Conservation (phyloP, 64 coral and sea anemone species). For the Montipora sp. region DNA sequence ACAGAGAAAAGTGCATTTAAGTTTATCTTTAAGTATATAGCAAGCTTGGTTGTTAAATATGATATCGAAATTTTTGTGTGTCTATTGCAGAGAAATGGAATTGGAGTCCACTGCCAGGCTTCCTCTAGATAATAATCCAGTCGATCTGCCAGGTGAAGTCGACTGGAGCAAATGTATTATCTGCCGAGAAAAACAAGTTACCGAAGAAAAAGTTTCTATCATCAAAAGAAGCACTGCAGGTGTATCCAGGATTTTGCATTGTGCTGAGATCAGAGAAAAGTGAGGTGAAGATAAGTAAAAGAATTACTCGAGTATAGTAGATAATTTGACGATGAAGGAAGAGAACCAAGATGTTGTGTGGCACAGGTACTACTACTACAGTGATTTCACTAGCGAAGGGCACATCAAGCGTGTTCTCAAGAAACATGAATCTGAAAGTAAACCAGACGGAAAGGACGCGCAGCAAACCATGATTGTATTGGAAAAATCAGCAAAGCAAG, state of each 20-base stretch:
- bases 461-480: not conserved
- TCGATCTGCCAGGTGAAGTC: too few species aligned
- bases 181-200: not conserved
- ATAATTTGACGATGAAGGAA: constrained; percentile 9
- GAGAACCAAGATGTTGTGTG: constrained; percentile 14
- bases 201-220: not conserved
- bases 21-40: not conserved
- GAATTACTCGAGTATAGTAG: constrained; percentile 3
- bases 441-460: not conserved
- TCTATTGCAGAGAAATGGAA: not conserved
- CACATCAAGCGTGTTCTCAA: constrained; percentile 23
- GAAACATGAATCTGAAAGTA: constrained; percentile 2
- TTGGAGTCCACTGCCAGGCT: not conserved
- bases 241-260: not conserved
- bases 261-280: constrained; percentile 1
- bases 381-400: constrained; percentile 25
- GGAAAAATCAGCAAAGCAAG: not conserved
- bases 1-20: not conserved
- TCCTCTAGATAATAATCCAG: not conserved
- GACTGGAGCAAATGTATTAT: too few species aligned
- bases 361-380: constrained; percentile 22
- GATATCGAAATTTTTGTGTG: not conserved
- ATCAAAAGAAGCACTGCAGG: not conserved
- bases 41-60: not conserved
- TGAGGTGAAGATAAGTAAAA: not conserved